A percentile compares a stretch with the other conserved stretches of the same genome.
These are phyloP conservation scores for Leucosticte australis DNA, from an alignment of 2,113 vertebrate species.

Conservation along the genomic window DNA sequence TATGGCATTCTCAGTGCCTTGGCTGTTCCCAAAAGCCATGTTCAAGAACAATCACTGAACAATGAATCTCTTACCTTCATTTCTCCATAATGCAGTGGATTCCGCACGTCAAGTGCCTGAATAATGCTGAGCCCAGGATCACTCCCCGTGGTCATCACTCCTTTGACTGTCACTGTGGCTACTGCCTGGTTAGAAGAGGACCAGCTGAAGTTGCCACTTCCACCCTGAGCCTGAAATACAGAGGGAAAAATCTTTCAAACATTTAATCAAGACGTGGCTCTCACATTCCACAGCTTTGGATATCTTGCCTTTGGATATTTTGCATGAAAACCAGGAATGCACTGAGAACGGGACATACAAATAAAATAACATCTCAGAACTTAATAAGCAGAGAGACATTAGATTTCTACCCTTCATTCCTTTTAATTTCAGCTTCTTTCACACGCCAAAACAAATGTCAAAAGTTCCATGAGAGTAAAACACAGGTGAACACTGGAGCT, in stretches of 20 bases:
- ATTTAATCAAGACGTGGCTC: background rate
- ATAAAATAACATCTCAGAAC: background rate
- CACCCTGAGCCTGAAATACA: slow-evolving; percentile 80
- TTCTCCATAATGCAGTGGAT: slow-evolving; percentile 86
- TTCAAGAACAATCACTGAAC: background rate
- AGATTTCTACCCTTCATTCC: background rate
- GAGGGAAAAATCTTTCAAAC: background rate
- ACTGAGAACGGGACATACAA: background rate
- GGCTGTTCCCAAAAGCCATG: background rate
- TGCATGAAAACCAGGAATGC: background rate
- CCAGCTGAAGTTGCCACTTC: slow-evolving; percentile 97
- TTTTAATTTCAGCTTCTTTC: background rate
- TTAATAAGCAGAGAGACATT: background rate
- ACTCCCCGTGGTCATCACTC: slow-evolving; percentile 87
- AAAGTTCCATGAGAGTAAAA: background rate
- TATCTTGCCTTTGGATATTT: background rate
- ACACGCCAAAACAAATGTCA: background rate
- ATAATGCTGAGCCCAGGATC: slow-evolving; percentile 86
- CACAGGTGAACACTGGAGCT: background rate
- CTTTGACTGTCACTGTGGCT: slow-evolving; percentile 90
- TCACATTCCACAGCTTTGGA: background rate
- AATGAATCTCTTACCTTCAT: slow-evolving; percentile 81
- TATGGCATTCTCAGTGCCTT: background rate
- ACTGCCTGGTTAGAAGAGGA: slow-evolving; percentile 84
- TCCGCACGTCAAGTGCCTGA: slow-evolving; percentile 86